A percentile compares a stretch with the other conserved stretches of the same genome.
Evolutionary conservation across 2,113 vertebrate genomes (phyloP).

Genomic region (Alligator sinensis): DNA sequence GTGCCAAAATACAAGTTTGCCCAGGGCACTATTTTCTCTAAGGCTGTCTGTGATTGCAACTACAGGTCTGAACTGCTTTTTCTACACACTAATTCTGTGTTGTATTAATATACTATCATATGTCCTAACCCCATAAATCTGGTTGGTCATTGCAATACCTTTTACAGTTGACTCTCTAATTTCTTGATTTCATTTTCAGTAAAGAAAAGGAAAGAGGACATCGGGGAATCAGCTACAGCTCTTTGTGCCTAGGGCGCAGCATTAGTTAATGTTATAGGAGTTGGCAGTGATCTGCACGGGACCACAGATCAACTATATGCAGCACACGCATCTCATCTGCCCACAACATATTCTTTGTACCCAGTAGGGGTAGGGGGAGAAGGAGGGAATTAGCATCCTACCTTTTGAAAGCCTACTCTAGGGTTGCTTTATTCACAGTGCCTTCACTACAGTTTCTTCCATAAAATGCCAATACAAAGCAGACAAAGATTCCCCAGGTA

Average conservation of each 20-base stretch:
- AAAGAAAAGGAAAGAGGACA: constrained; percentile 58
- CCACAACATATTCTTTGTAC: constrained; percentile 64
- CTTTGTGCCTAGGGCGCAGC: constrained; percentile 31
- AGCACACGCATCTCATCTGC: constrained; percentile 65
- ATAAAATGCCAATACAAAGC: constrained; percentile 41
- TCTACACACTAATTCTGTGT: not conserved
- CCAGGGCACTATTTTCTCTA: no score
- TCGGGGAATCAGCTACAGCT: not conserved
- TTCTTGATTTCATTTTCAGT: constrained; percentile 66
- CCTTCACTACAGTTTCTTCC: constrained; percentile 44
- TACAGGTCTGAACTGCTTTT: not conserved
- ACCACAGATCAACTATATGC: constrained; percentile 70
- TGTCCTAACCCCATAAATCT: constrained; percentile 28
- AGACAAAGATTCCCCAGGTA: no score
- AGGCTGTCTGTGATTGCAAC: no score
- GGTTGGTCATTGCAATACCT: constrained; percentile 16
- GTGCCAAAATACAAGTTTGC: no score
- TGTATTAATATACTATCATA: not conserved
- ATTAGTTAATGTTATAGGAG: constrained; percentile 72
- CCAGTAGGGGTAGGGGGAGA: constrained; percentile 63
- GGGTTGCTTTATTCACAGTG: constrained; percentile 57
- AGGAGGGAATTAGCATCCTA: constrained; percentile 63
- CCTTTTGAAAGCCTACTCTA: constrained; percentile 57
- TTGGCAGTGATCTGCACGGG: constrained; percentile 68
- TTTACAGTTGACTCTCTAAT: constrained; percentile 50